Evolutionary conservation across 2,113 vertebrate species (phyloP), one percentile per base, ranked within the genome.

Genomic region (Archilochus colubris): DNA sequence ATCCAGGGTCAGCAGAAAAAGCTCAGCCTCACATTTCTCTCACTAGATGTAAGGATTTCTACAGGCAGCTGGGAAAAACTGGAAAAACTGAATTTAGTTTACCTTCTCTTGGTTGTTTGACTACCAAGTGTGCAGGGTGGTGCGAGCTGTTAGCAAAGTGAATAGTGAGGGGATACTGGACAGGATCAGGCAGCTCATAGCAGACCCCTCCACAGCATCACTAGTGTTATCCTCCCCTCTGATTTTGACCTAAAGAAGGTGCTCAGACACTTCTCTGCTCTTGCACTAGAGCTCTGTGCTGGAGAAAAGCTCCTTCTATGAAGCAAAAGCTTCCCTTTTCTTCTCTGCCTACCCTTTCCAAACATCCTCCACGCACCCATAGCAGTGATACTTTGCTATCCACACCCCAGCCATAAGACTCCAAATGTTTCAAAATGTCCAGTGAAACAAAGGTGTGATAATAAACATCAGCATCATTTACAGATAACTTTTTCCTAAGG

Each of bases 31-130:
- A 53, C 25, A 15, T 69, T 87, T 67, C 46, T 5, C 12, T 90
- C 86, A 57, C 27, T 72, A 53, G 18, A 40, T 61, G 13, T 7
- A 86, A 91, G 76, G 59, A 24, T 70, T 92, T 91, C 55, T 69
- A 36, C 27, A 78, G 48, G 68, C 31, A 63, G 15, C 11, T 59
- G 48, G 30, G n/a, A 58, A 74, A 82, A 86, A 38, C 18, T 70
- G 27, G 11, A 28, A 16, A 20, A 91, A 38, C 33, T 80, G 7
- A 74, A 30, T 40, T 83, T 80, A 54, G 18, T 79, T 92, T 83
- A 51, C 20, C 12, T 88, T 69, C 55, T 69, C 4, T 9, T 23
- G 5, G 50, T 57, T 12, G 50, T 86, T 77, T 77, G 61, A n/a
- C 55, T 67, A 40, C 7, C 7, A 82, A 67, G n/a, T 6, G 23